These are phyloP conservation scores for Botia kubotai DNA, from an alignment of 2,797 vertebrate species.

Conservation along the genomic window DNA sequence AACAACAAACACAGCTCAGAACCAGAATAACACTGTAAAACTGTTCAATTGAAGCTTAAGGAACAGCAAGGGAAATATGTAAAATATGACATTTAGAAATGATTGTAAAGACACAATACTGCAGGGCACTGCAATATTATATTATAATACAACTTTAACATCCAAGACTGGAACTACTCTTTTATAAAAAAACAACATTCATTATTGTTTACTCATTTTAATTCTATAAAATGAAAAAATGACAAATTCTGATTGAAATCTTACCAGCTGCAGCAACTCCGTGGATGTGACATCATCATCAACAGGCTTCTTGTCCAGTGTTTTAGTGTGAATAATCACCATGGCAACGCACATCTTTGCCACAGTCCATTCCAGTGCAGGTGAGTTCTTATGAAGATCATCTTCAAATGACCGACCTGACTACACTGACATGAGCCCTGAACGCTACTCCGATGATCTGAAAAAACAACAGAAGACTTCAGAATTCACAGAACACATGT, in stretches of 20 bases:
- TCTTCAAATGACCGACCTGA: slow-evolving; percentile 51
- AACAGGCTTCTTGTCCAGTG: slow-evolving; percentile 85
- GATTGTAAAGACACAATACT: not conserved
- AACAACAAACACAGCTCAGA: not conserved
- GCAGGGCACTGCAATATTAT: not conserved
- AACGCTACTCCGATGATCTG: too few relatives aligned
- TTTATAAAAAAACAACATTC: too few relatives aligned
- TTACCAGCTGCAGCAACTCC: slow-evolving; percentile 83
- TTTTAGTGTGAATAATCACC: slow-evolving; percentile 94
- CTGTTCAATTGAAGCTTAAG: not conserved
- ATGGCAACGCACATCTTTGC: slow-evolving; percentile 87
- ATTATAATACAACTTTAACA: too few relatives aligned
- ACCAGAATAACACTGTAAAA: not conserved
- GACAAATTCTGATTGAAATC: not conserved
- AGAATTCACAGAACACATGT: too few relatives aligned
- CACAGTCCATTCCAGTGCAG: slow-evolving; percentile 74
- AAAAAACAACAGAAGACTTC: too few relatives aligned
- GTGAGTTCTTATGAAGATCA: slow-evolving; percentile 68
- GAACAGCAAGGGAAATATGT: not conserved
- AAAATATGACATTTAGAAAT: too few relatives aligned
- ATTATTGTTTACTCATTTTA: not conserved
- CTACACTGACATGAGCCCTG: slow-evolving; percentile 21
- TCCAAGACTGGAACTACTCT: too few relatives aligned
- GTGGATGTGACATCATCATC: slow-evolving; percentile 82
- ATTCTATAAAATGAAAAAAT: too few relatives aligned